These are phyloP conservation scores for Deilephila elpenor DNA, from an alignment of 2,888 invertebrate genomes.

Conservation along the genomic window DNA sequence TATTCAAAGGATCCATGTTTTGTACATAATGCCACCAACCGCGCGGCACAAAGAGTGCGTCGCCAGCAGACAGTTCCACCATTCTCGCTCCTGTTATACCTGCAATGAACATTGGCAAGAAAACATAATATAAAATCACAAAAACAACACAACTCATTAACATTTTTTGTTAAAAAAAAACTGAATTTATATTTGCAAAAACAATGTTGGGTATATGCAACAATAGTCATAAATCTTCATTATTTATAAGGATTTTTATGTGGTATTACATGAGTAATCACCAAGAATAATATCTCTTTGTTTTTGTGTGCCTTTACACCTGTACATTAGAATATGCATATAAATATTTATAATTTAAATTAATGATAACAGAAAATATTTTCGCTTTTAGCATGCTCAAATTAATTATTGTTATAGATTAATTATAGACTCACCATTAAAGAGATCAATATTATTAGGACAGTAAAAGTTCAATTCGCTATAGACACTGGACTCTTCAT, in stretches of 20 bases:
- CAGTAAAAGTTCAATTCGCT: conserved; percentile 92
- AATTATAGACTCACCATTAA: conserved; percentile 68
- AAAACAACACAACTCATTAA: neutral
- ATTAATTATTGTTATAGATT: neutral
- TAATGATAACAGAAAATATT: no score
- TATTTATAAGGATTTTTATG: no score
- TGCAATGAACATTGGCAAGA: conserved; percentile 36
- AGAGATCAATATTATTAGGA: conserved; percentile 81
- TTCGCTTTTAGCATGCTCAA: no score
- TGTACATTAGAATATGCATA: neutral
- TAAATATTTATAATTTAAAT: neutral
- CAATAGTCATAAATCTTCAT: no score
- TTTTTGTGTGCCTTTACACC: no score
- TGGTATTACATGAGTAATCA: no score
- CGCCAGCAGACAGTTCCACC: conserved; percentile 91
- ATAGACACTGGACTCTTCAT: conserved; percentile 98
- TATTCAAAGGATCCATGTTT: conserved; percentile 88
- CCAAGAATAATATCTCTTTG: no score
- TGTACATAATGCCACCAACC: conserved; percentile 99
- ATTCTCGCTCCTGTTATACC: conserved; percentile 75
- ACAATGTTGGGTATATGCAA: no score
- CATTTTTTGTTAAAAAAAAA: no score
- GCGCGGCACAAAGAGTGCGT: conserved; percentile 94
- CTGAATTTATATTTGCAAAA: no score
- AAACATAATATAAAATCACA: neutral